A percentile compares a stretch with the other conserved stretches of the same genome.
These are phyloP conservation scores for Drosophila pandora DNA, from an alignment of 1,140 invertebrate genomes.

Conservation along the genomic window DNA sequence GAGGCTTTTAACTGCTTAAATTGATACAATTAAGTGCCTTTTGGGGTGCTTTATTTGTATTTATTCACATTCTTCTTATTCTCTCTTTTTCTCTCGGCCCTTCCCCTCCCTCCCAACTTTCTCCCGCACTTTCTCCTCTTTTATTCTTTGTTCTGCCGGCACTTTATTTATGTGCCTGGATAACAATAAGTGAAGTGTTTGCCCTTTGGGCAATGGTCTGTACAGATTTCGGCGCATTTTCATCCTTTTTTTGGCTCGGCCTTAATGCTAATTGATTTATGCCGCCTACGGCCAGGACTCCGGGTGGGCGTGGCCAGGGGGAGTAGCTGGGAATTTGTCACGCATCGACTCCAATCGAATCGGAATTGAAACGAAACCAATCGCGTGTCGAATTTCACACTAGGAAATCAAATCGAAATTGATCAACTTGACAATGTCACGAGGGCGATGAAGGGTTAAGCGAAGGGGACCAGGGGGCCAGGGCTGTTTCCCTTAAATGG, in stretches of 20 bases:
- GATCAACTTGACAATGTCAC: slow-evolving; percentile 51
- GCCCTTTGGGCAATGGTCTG: slow-evolving; percentile 49
- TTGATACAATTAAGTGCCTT: slow-evolving; percentile 78
- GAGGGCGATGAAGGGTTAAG: slow-evolving; percentile 17
- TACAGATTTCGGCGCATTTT: slow-evolving; percentile 24
- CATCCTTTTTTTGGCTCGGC: slow-evolving; percentile 20
- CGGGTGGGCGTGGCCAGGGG: slow-evolving; percentile 5
- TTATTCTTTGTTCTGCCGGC: slow-evolving; percentile 7
- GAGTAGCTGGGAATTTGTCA: slow-evolving; percentile 28
- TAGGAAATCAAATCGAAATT: slow-evolving; percentile 58
- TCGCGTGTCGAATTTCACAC: slow-evolving; percentile 58
- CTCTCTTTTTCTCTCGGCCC: slow-evolving; percentile 8
- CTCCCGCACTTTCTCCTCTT: neutral
- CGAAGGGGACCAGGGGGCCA: neutral
- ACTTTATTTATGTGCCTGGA: slow-evolving; percentile 63
- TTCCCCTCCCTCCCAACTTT: neutral
- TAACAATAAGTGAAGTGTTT: slow-evolving; percentile 71
- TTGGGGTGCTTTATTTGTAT: slow-evolving; percentile 68
- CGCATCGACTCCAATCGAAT: slow-evolving; percentile 3
- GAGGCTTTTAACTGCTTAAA: slow-evolving; percentile 65
- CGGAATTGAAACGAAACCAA: slow-evolving; percentile 10
- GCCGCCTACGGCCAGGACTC: slow-evolving; percentile 28
- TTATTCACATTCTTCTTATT: slow-evolving; percentile 44
- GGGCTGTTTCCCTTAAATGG: neutral
- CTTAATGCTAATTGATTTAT: slow-evolving; percentile 77